Evolutionary conservation across 2,888 invertebrate species (phyloP).

Genomic region (Lithophane leautieri): DNA sequence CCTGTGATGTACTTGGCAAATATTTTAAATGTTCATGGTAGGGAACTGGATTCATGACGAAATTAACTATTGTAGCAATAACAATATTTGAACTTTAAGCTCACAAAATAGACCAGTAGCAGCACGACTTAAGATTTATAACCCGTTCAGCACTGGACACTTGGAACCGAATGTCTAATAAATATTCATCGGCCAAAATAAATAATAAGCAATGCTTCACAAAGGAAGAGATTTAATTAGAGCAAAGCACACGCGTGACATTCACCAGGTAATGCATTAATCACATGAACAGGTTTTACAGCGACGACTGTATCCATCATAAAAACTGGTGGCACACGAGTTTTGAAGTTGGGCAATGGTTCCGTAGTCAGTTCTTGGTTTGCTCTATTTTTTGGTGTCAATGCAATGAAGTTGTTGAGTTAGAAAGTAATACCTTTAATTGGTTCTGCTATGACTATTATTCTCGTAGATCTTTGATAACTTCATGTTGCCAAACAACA

Average conservation of each 20-base stretch:
- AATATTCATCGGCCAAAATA: conserved; percentile 60
- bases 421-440: neutral
- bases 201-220: conserved; percentile 64
- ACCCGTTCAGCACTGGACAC: conserved; percentile 49
- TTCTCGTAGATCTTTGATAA: neutral
- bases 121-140: conserved; percentile 55
- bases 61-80: conserved; percentile 11
- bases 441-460: neutral
- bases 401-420: neutral
- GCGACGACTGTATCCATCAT: conserved; percentile 76
- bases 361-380: conserved; percentile 40
- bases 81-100: conserved; percentile 55
- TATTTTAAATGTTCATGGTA: no score
- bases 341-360: conserved; percentile 23
- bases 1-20: no score
- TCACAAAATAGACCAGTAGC: conserved; percentile 54
- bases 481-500: neutral
- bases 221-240: conserved; percentile 84
- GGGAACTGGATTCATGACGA: conserved; percentile 8
- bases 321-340: conserved; percentile 35
- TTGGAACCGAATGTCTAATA: conserved; percentile 54
- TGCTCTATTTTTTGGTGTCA: neutral
- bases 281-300: conserved; percentile 78
- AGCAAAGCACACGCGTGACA: conserved; percentile 78
- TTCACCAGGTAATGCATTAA: conserved; percentile 80